phyloP scores from a whole-genome alignment of 2,888 invertebrate species.

The Dysmachus trigonus region DNA sequence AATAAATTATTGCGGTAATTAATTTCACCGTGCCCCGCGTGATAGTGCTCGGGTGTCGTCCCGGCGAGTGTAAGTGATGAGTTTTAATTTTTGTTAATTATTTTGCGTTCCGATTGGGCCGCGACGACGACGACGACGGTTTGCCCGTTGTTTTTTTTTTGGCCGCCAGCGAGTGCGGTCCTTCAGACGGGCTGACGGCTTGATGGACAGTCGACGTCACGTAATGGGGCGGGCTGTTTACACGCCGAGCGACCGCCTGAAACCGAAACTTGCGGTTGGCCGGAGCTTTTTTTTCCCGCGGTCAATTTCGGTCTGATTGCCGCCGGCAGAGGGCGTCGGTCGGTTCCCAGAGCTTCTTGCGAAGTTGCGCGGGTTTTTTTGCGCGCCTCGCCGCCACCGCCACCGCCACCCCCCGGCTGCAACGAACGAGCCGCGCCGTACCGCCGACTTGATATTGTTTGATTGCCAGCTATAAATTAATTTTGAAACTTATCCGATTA shows the following conservation, averaged over 20 bases:
- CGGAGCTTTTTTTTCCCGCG: slow-evolving; percentile 2
- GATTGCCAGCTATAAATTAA: slow-evolving; percentile 33
- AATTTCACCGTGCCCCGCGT: slow-evolving; percentile 27
- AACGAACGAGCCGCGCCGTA: not conserved
- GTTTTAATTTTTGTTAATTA: slow-evolving; percentile 37
- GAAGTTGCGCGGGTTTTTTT: slow-evolving; percentile 1
- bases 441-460: slow-evolving; percentile 10
- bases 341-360: slow-evolving; percentile 3
- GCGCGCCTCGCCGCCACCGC: not conserved
- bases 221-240: slow-evolving; percentile 24
- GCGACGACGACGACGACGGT: not conserved
- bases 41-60: slow-evolving; percentile 8
- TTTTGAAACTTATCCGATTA: slow-evolving; percentile 43
- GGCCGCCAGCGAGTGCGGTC: not conserved
- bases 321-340: not conserved
- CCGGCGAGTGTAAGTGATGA: slow-evolving; percentile 29
- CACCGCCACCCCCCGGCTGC: not conserved
- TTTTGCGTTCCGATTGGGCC: slow-evolving; percentile 13
- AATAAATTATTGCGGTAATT: slow-evolving; percentile 42
- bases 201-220: not conserved
- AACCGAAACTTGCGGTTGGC: not conserved
- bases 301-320: not conserved
- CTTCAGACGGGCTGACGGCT: not conserved
- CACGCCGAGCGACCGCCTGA: not conserved
- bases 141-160: not conserved